Percentiles rank a stretch among this genome's conserved stretches.
Conservation (phyloP, 2,113 vertebrate species). For the Halichoeres trimaculatus region DNA sequence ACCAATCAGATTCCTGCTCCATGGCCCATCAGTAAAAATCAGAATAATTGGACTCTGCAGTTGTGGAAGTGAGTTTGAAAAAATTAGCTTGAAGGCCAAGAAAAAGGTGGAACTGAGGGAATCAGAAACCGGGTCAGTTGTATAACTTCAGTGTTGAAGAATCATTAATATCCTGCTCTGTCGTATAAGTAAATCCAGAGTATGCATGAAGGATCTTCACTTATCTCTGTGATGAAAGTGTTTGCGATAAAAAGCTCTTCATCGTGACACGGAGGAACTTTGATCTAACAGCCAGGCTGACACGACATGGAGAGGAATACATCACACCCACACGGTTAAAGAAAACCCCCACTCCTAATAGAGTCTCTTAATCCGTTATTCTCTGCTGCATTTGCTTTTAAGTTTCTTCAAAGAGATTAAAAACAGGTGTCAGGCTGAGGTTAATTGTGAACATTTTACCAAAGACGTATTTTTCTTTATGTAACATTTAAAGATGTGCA, state of each 20-base stretch:
- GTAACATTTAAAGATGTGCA: no score
- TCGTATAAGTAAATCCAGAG: constrained; percentile 11
- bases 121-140: constrained; percentile 16
- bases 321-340: constrained; percentile 15
- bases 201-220: neutral
- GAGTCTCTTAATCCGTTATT: constrained; percentile 10
- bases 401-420: constrained; percentile 1
- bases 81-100: neutral
- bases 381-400: neutral
- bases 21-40: no score
- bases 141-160: constrained; percentile 24
- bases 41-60: no score
- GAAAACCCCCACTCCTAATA: neutral
- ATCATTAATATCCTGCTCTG: constrained; percentile 29
- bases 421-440: constrained; percentile 8
- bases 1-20: no score
- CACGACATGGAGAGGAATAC: neutral
- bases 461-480: neutral
- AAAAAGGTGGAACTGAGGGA: neutral
- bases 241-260: constrained; percentile 12
- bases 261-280: constrained; percentile 28
- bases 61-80: no score
- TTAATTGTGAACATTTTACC: neutral
- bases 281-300: constrained; percentile 42
- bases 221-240: constrained; percentile 25